Conservation (phyloP, 1,140 invertebrate species). For the Lordiphosa stackelbergi region DNA sequence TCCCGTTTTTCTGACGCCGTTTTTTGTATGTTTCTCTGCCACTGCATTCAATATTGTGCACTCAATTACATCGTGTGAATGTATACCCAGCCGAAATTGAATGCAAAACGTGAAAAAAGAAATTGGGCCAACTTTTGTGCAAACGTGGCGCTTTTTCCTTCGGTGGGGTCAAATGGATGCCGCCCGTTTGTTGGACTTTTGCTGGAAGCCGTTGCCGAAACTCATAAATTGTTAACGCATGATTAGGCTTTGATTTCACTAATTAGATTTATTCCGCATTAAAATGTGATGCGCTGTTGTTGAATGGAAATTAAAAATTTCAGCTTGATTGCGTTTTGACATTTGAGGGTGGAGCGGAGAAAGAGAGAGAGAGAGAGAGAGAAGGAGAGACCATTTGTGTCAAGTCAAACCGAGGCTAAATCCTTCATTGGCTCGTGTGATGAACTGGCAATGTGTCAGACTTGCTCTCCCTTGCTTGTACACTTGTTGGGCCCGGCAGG, state of each 20-base stretch:
- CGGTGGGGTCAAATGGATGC: neutral
- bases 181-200: too few relatives aligned
- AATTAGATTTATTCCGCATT: slow-evolving; percentile 73
- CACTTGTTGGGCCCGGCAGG: slow-evolving; percentile 26
- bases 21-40: slow-evolving; percentile 33
- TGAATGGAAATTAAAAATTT: slow-evolving; percentile 70
- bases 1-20: neutral
- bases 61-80: slow-evolving; percentile 61
- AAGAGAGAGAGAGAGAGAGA: too few relatives aligned
- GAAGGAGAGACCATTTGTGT: slow-evolving; percentile 38
- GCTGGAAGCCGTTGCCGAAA: slow-evolving; percentile 28
- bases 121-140: slow-evolving; percentile 45
- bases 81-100: slow-evolving; percentile 53
- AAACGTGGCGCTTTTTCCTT: slow-evolving; percentile 52
- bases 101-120: slow-evolving; percentile 49
- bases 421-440: slow-evolving; percentile 62
- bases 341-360: slow-evolving; percentile 3
- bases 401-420: slow-evolving; percentile 64
- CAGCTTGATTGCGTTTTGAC: slow-evolving; percentile 50
- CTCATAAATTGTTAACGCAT: slow-evolving; percentile 74
- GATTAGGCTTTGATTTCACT: slow-evolving; percentile 73
- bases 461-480: slow-evolving; percentile 19
- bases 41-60: slow-evolving; percentile 57
- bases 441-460: slow-evolving; percentile 72
- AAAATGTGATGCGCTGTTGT: slow-evolving; percentile 47